Evolutionary conservation across 2,888 invertebrate genomes (phyloP).

Genomic region (Onthophagus sagittarius): DNA sequence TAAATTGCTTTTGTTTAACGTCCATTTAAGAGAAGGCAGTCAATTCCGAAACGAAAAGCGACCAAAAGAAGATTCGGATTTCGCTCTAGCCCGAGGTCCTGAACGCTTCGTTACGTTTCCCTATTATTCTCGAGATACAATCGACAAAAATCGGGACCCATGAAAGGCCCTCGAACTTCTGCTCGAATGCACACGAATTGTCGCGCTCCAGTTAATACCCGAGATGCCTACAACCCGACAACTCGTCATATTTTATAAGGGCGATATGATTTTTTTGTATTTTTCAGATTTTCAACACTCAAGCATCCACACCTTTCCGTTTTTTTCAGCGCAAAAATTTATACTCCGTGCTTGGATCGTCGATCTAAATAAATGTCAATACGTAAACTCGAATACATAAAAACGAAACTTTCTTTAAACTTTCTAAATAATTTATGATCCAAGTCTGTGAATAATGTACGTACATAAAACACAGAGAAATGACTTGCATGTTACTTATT

Average conservation of each 20-base stretch:
- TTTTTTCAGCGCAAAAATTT: no score
- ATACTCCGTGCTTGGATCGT: background rate
- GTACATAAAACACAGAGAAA: background rate
- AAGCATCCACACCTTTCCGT: background rate
- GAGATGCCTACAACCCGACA: conserved; percentile 2
- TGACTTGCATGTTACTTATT: background rate
- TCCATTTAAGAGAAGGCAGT: background rate
- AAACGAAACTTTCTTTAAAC: background rate
- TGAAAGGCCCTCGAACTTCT: conserved; percentile 11
- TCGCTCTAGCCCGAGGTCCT: background rate
- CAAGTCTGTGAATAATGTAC: background rate
- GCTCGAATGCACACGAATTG: conserved; percentile 11
- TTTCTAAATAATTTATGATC: background rate
- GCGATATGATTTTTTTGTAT: conserved; percentile 6
- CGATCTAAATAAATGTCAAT: background rate
- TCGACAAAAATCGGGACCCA: conserved; percentile 11
- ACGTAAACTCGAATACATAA: background rate
- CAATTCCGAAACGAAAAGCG: background rate
- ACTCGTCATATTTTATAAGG: conserved; percentile 3
- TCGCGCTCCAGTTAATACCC: conserved; percentile 10
- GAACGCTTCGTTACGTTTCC: conserved; percentile 13
- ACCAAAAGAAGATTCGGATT: conserved; percentile 1
- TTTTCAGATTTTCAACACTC: background rate
- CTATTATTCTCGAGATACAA: conserved; percentile 14
- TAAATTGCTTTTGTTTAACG: background rate